Evolutionary conservation across 2,888 invertebrate genomes (phyloP).

Genomic region (Shargacucullia verbasci): DNA sequence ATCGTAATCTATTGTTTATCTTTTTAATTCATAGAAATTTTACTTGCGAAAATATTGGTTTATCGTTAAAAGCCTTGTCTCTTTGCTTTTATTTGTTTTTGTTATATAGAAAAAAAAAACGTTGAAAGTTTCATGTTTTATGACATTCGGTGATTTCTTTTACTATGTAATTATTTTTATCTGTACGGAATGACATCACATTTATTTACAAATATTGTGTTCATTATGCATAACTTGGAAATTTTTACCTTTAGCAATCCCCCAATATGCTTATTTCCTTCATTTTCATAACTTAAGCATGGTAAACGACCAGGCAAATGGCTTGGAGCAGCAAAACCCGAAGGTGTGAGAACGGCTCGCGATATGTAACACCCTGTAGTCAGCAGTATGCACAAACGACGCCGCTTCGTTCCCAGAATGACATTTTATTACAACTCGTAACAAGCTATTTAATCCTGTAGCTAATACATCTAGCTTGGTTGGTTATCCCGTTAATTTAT

Average conservation of each 20-base stretch:
- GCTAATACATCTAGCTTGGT: too few relatives aligned
- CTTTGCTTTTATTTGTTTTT: neutral
- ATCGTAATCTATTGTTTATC: constrained; percentile 50
- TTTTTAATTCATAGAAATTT: constrained; percentile 23
- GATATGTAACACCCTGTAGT: constrained; percentile 53
- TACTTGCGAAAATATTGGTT: constrained; percentile 1
- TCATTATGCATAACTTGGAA: too few relatives aligned
- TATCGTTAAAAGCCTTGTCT: constrained; percentile 1
- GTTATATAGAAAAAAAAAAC: neutral
- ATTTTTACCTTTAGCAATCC: too few relatives aligned
- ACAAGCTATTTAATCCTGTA: too few relatives aligned
- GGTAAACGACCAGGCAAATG: constrained; percentile 17
- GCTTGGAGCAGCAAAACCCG: constrained; percentile 37
- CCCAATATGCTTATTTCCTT: neutral
- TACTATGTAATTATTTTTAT: too few relatives aligned
- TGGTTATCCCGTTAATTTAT: too few relatives aligned
- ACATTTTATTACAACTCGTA: constrained; percentile 16
- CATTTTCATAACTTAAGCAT: constrained; percentile 8
- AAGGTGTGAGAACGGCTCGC: constrained; percentile 53
- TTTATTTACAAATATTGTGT: too few relatives aligned
- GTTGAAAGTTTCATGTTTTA: too few relatives aligned
- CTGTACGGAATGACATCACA: too few relatives aligned
- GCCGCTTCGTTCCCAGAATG: constrained; percentile 52
- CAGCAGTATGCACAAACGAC: constrained; percentile 50
- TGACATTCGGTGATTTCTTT: too few relatives aligned